Evolutionary conservation across 1,140 invertebrate genomes (phyloP).

Genomic region (Manduca sexta): DNA sequence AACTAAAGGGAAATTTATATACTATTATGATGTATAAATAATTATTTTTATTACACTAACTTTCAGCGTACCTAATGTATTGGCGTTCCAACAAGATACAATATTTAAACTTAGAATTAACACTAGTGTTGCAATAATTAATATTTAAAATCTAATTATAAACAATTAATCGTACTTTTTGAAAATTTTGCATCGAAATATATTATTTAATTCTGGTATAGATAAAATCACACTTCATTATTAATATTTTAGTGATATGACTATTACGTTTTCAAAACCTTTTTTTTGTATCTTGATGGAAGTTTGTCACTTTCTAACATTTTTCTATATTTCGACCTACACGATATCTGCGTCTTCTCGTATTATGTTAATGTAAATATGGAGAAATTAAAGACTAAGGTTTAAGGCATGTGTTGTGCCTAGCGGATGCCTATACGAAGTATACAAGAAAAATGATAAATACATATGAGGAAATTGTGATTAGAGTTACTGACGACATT

Average conservation of each 20-base stretch:
- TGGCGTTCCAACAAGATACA: slow-evolving; percentile 3
- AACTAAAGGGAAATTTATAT: too few relatives aligned
- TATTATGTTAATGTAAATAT: slow-evolving; percentile 44
- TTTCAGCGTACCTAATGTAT: not conserved
- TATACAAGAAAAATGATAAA: slow-evolving; percentile 58
- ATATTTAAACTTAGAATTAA: too few relatives aligned
- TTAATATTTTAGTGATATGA: too few relatives aligned
- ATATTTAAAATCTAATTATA: too few relatives aligned
- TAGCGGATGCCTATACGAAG: slow-evolving; percentile 57
- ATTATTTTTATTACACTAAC: not conserved
- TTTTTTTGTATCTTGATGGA: slow-evolving; percentile 1
- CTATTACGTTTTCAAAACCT: too few relatives aligned
- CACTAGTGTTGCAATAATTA: too few relatives aligned
- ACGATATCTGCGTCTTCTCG: slow-evolving; percentile 16
- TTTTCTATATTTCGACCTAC: slow-evolving; percentile 1
- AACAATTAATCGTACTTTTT: too few relatives aligned
- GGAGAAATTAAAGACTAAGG: slow-evolving; percentile 64
- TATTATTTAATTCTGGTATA: too few relatives aligned
- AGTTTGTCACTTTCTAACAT: not conserved
- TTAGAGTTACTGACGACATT: slow-evolving; percentile 59
- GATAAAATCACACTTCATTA: too few relatives aligned
- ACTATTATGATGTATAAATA: too few relatives aligned
- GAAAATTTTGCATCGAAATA: too few relatives aligned
- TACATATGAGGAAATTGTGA: slow-evolving; percentile 68
- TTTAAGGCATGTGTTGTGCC: slow-evolving; percentile 50